Evolutionary conservation across 2,888 invertebrate genomes (phyloP).

Genomic region (Lamellibrachia satsuma): DNA sequence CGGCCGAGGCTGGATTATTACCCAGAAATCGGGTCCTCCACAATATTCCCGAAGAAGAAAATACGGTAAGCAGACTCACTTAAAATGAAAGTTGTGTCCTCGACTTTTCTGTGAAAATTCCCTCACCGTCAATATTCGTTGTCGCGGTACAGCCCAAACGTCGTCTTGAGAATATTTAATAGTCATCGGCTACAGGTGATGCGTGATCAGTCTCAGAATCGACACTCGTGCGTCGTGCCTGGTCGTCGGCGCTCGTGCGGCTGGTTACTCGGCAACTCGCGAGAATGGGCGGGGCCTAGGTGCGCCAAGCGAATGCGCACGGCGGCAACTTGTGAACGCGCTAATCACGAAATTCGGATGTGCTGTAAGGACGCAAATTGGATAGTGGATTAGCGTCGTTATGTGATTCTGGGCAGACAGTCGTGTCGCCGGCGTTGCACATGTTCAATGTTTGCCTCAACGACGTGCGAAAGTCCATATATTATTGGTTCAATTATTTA

Average conservation of each 20-base stretch:
- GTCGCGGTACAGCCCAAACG: background rate
- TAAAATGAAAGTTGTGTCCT: background rate
- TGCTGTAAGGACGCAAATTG: slow-evolving; percentile 1
- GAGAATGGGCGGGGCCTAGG: background rate
- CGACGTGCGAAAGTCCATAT: background rate
- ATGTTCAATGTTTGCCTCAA: background rate
- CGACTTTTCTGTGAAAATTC: background rate
- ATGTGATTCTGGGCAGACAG: background rate
- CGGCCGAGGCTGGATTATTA: background rate
- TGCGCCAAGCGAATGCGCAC: background rate
- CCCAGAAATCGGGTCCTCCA: no score
- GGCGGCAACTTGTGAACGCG: background rate
- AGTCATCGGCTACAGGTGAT: background rate
- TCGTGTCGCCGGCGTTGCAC: background rate
- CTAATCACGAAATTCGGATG: background rate
- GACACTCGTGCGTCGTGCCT: background rate
- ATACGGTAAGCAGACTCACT: background rate
- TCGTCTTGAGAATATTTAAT: background rate
- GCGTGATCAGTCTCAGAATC: slow-evolving; percentile 2
- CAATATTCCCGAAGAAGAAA: no score
- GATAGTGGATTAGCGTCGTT: background rate
- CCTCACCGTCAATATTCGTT: background rate
- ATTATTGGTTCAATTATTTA: background rate
- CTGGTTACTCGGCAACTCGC: background rate
- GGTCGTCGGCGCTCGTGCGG: background rate